Percentiles rank a stretch among this genome's conserved stretches.
phyloP scores from a whole-genome alignment of 2,113 vertebrate species.

The Callorhinus ursinus region DNA sequence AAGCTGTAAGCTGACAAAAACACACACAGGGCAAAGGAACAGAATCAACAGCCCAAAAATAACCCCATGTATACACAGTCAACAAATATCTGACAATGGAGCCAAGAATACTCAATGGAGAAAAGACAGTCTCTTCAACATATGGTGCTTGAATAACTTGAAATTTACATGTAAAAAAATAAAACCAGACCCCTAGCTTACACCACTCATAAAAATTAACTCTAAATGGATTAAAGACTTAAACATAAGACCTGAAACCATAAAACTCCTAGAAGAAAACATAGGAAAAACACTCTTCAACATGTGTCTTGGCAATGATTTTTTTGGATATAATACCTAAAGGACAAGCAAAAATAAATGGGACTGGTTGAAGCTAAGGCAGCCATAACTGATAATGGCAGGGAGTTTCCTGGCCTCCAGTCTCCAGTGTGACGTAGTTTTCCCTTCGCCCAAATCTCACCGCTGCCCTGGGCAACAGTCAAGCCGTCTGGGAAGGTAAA shows the following conservation, averaged over 20 bases:
- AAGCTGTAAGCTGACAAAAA: not conserved
- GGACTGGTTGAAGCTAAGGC: slow-evolving; percentile 31
- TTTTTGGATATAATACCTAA: not conserved
- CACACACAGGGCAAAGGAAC: not conserved
- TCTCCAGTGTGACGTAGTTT: slow-evolving; percentile 52
- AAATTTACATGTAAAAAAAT: not conserved
- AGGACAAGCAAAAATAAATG: not conserved
- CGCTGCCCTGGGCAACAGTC: slow-evolving; percentile 69
- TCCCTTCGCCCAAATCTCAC: not conserved
- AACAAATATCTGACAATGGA: not conserved
- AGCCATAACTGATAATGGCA: slow-evolving; percentile 75
- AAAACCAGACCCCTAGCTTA: not conserved
- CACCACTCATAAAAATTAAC: not conserved
- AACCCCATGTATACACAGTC: not conserved
- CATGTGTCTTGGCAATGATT: not conserved
- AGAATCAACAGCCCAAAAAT: not conserved
- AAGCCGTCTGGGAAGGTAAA: not conserved
- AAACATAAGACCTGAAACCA: not conserved
- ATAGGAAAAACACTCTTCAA: not conserved
- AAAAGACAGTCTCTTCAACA: not conserved
- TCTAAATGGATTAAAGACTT: not conserved
- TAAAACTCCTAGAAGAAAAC: not conserved
- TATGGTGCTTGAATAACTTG: not conserved
- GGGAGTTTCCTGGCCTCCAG: not conserved
- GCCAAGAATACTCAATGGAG: not conserved